Conservation (phyloP, 2,113 vertebrate species). For the Gallinago jamesoni region DNA sequence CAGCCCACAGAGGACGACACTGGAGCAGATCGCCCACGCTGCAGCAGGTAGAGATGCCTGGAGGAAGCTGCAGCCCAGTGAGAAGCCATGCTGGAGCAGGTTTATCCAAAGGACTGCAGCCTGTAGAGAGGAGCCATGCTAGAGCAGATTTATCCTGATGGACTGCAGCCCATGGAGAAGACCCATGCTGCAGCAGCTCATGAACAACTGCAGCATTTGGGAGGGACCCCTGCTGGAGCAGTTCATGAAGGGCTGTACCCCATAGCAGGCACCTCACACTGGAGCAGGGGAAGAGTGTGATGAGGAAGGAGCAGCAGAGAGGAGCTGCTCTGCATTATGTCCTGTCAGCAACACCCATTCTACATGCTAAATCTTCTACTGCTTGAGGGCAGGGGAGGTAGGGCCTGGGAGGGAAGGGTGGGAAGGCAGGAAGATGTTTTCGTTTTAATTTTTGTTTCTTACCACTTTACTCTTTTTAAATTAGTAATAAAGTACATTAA, state of each 20-base stretch:
- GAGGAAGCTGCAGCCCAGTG: neutral
- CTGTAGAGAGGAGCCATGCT: neutral
- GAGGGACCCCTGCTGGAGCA: neutral
- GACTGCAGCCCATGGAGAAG: neutral
- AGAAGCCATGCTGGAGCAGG: neutral
- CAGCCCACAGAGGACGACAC: neutral
- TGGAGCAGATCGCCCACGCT: neutral
- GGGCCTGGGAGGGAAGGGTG: neutral
- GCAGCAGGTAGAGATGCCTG: neutral
- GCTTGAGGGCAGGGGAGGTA: neutral
- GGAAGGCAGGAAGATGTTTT: neutral
- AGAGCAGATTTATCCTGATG: neutral
- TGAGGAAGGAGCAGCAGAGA: neutral
- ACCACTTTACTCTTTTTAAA: neutral
- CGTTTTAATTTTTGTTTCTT: neutral
- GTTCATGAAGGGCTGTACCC: neutral
- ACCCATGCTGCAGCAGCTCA: neutral
- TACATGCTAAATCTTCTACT: neutral
- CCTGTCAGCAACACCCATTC: neutral
- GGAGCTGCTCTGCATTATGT: neutral
- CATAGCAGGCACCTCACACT: accelerated
- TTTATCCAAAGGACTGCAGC: neutral
- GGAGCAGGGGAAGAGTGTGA: neutral
- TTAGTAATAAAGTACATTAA: neutral
- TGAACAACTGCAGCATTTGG: neutral